These are phyloP conservation scores for Zosterops borbonicus DNA, from an alignment of 2,113 vertebrate species.

Conservation along the genomic window DNA sequence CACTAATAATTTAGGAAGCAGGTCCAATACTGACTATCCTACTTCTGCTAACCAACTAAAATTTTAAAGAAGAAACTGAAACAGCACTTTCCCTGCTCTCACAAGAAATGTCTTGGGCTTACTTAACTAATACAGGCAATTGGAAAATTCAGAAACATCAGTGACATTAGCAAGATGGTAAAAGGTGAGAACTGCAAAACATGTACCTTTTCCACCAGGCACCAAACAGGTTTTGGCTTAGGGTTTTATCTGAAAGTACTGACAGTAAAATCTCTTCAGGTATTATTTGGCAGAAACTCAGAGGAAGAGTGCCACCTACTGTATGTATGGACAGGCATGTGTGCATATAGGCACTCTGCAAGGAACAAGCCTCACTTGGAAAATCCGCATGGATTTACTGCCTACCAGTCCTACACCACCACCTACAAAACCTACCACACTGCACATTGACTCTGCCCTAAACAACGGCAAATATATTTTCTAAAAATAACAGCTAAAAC, in stretches of 20 bases:
- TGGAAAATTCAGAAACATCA: not conserved
- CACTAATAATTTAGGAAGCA: not conserved
- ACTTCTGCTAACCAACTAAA: not conserved
- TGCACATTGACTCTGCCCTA: not conserved
- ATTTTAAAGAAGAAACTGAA: not conserved
- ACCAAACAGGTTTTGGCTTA: not conserved
- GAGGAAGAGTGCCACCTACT: conserved; percentile 37
- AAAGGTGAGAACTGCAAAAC: not conserved
- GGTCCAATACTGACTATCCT: not conserved
- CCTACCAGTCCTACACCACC: not conserved
- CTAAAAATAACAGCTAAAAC: not conserved
- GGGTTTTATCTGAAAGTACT: not conserved
- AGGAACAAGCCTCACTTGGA: not conserved
- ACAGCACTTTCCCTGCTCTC: not conserved
- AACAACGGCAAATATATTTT: not conserved
- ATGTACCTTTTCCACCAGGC: not conserved
- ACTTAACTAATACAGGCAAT: not conserved
- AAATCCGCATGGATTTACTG: not conserved
- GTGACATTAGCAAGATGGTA: not conserved
- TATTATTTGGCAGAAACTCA: not conserved
- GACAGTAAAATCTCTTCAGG: not conserved
- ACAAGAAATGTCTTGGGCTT: not conserved
- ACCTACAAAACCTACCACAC: not conserved
- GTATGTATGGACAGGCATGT: not conserved
- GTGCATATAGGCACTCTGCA: not conserved